These are phyloP conservation scores for Schizaphis graminum DNA, from an alignment of 2,888 invertebrate genomes.

Conservation along the genomic window DNA sequence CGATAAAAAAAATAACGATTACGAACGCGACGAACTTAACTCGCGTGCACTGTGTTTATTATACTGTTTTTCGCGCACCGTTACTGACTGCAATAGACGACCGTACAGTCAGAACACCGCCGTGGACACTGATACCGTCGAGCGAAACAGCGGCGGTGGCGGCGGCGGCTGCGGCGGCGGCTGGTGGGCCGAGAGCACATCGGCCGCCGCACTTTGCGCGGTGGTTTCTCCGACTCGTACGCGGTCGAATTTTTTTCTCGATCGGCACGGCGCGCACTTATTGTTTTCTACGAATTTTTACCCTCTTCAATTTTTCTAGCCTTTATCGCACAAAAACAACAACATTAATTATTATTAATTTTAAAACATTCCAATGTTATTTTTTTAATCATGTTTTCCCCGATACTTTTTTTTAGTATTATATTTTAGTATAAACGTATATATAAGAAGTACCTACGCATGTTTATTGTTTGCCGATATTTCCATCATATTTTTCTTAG, in stretches of 20 bases:
- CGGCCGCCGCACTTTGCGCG: slow-evolving; percentile 11
- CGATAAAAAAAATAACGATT: neutral
- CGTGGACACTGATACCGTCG: slow-evolving; percentile 53
- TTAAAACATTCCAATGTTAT: neutral
- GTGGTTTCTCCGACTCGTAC: neutral
- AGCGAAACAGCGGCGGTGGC: neutral
- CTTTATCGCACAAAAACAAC: neutral
- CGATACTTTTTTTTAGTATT: neutral
- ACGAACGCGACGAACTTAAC: slow-evolving; percentile 8
- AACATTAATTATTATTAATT: neutral
- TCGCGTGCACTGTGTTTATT: neutral
- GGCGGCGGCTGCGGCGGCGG: neutral
- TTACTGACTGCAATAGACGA: neutral
- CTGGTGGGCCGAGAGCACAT: slow-evolving; percentile 19
- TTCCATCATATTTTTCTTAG: neutral
- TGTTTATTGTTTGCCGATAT: neutral
- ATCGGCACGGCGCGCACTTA: neutral
- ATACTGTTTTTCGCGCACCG: neutral
- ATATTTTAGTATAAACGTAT: neutral
- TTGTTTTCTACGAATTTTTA: neutral
- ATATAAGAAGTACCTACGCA: neutral
- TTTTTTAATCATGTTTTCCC: neutral
- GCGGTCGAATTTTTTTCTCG: neutral
- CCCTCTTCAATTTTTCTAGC: neutral
- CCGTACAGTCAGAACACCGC: slow-evolving; percentile 34